These are phyloP conservation scores for Urosaurus nigricauda DNA, from an alignment of 2,797 vertebrate genomes.

Conservation along the genomic window DNA sequence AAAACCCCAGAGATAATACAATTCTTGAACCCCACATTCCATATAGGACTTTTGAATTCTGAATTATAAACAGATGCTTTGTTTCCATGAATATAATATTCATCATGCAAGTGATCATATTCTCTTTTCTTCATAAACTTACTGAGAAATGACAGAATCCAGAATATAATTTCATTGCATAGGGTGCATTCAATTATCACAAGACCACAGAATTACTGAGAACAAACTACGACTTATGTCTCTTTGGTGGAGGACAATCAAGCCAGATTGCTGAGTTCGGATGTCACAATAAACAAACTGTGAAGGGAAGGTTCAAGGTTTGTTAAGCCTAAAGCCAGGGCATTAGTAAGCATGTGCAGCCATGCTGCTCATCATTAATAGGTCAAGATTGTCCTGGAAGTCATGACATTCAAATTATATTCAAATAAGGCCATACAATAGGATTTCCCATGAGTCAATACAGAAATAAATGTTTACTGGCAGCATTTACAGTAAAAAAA, in stretches of 20 bases:
- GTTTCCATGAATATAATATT: constrained; percentile 18
- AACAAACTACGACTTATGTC: not conserved
- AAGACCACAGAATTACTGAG: not conserved
- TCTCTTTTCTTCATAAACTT: not conserved
- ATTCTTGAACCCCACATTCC: constrained; percentile 40
- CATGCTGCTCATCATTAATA: not conserved
- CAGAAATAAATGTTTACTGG: not conserved
- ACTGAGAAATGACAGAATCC: not conserved
- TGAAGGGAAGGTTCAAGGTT: not conserved
- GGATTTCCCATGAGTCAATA: not conserved
- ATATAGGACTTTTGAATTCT: constrained; percentile 55
- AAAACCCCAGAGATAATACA: constrained; percentile 44
- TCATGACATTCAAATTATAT: not conserved
- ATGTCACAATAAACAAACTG: not conserved
- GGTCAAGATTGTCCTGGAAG: not conserved
- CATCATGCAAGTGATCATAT: not conserved
- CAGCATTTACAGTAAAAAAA: not conserved
- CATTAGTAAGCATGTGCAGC: not conserved
- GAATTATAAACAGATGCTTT: constrained; percentile 33
- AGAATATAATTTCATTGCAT: not conserved
- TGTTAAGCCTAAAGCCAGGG: not conserved
- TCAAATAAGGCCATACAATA: not conserved
- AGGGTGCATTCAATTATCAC: not conserved
- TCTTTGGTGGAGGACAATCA: not conserved
- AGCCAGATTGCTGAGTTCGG: not conserved